These are phyloP conservation scores for Aradophagus sp. DNA, from an alignment of 1,140 invertebrate species.

Conservation along the genomic window DNA sequence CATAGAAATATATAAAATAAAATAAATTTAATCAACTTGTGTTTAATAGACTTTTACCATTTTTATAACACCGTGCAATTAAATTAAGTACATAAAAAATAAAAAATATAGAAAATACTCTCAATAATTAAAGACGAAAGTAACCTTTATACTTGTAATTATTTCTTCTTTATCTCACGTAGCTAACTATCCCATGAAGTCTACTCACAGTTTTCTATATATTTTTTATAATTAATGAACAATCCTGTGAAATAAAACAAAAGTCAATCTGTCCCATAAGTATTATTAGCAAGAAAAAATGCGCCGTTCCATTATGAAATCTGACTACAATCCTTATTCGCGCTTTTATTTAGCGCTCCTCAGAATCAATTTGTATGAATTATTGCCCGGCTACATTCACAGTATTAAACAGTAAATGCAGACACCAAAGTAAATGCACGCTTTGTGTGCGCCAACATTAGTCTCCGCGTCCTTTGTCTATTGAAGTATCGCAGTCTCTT, in stretches of 20 bases:
- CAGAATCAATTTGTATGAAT: conserved; percentile 36
- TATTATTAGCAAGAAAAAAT: conserved; percentile 12
- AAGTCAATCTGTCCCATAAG: conserved; percentile 18
- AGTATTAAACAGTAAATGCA: conserved; percentile 25
- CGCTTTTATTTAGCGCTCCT: conserved; percentile 9
- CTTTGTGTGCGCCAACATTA: conserved; percentile 14
- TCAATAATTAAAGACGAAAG: too few relatives aligned
- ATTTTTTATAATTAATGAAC: conserved; percentile 17
- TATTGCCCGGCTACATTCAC: conserved; percentile 10
- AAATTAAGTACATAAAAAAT: too few relatives aligned
- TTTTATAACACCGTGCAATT: too few relatives aligned
- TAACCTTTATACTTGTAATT: too few relatives aligned
- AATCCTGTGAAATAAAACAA: conserved; percentile 18
- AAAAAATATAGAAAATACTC: too few relatives aligned
- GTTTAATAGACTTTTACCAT: too few relatives aligned
- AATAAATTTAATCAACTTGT: too few relatives aligned
- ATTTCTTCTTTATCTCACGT: too few relatives aligned
- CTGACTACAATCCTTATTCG: conserved; percentile 16
- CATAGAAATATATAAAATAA: too few relatives aligned
- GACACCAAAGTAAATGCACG: conserved; percentile 30
- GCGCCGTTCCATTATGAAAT: conserved; percentile 1
- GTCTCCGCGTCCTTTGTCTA: conserved; percentile 22
- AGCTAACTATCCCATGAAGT: not conserved
- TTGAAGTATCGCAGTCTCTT: conserved; percentile 28
- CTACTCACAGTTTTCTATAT: conserved; percentile 8